Evolutionary conservation across 2,797 vertebrate species (phyloP).

Genomic region (Threskiornis aethiopicus): DNA sequence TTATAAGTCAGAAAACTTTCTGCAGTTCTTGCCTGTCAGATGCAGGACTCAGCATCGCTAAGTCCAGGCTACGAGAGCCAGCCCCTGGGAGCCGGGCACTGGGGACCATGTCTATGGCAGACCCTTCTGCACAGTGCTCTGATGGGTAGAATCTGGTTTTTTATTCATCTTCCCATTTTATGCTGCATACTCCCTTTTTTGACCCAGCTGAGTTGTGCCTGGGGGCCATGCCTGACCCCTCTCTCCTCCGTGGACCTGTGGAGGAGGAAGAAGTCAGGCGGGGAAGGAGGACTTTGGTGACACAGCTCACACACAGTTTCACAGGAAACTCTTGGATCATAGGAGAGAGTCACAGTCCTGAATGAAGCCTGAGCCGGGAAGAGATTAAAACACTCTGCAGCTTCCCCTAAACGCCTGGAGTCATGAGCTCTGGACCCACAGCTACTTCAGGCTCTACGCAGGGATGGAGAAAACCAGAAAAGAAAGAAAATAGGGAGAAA

Average conservation of each 20-base stretch:
- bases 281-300: background rate
- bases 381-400: background rate
- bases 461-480: background rate
- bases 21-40: background rate
- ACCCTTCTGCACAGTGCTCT: background rate
- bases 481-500: background rate
- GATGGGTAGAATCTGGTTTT: background rate
- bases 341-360: background rate
- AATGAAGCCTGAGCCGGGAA: background rate
- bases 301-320: background rate
- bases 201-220: background rate
- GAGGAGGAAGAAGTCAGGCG: background rate
- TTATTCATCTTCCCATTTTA: background rate
- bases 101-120: background rate
- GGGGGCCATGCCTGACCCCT: background rate
- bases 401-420: background rate
- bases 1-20: background rate
- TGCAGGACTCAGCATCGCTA: background rate
- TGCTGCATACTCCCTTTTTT: background rate
- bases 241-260: background rate
- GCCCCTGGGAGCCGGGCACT: accelerated
- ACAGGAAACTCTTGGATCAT: background rate
- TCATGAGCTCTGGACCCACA: background rate
- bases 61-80: background rate
- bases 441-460: background rate